phyloP scores from a whole-genome alignment of 2,888 invertebrate species.

The Callosobruchus maculatus region DNA sequence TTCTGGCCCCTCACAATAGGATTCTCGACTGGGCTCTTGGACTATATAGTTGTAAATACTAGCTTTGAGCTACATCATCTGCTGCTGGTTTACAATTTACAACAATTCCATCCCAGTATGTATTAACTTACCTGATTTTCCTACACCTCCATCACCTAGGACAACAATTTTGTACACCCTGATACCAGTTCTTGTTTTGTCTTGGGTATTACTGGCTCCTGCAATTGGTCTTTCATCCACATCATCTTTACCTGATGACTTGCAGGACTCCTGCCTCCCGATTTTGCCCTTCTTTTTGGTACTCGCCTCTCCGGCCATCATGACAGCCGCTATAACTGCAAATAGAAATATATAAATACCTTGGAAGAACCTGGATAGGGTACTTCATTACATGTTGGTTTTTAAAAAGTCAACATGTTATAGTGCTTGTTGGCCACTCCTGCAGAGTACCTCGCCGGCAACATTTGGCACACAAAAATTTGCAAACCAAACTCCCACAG shows the following conservation, averaged over 20 bases:
- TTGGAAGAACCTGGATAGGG: neutral
- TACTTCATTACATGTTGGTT: neutral
- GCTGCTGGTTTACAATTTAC: no score
- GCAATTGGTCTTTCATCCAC: constrained; percentile 43
- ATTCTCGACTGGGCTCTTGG: no score
- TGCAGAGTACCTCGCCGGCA: neutral
- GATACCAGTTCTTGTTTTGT: constrained; percentile 60
- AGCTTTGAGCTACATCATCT: no score
- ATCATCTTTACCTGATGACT: constrained; percentile 44
- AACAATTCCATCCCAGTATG: no score
- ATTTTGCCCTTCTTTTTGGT: constrained; percentile 46
- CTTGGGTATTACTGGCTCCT: constrained; percentile 38
- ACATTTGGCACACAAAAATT: neutral
- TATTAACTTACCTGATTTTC: constrained; percentile 80
- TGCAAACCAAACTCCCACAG: neutral
- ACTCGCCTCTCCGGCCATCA: constrained; percentile 49
- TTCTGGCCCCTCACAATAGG: no score
- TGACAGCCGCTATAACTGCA: neutral
- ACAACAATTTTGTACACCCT: constrained; percentile 88
- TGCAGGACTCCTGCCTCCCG: constrained; percentile 43
- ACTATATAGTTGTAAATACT: no score
- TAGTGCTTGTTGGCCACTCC: neutral
- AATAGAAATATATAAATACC: neutral
- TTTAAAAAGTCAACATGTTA: neutral
- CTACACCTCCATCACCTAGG: constrained; percentile 88